phyloP scores from a whole-genome alignment of 2,888 invertebrate genomes.

The Bombylius discolor region DNA sequence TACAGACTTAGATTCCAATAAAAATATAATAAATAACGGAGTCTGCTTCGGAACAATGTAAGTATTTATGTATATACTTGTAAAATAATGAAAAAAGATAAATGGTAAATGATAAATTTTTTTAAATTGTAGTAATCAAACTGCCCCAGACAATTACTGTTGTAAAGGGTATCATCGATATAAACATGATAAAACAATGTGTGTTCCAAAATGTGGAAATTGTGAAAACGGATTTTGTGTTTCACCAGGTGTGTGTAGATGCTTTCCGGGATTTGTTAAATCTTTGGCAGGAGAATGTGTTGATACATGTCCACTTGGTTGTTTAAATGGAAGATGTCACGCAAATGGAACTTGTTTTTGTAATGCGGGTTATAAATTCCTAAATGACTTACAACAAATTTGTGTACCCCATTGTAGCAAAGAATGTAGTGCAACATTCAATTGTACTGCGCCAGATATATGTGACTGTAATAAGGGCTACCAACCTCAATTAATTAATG shows the following conservation, averaged over 20 bases:
- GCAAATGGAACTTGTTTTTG: constrained; percentile 50
- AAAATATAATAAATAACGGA: too few species aligned
- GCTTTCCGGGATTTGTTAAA: constrained; percentile 29
- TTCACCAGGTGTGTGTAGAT: constrained; percentile 31
- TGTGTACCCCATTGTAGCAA: constrained; percentile 46
- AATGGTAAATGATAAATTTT: too few species aligned
- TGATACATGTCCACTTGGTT: constrained; percentile 34
- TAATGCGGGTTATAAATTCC: constrained; percentile 42
- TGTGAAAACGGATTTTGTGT: constrained; percentile 35
- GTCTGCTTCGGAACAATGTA: too few species aligned
- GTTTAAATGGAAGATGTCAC: constrained; percentile 50
- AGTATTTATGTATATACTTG: too few species aligned
- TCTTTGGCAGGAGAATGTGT: constrained; percentile 32
- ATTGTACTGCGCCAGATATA: constrained; percentile 27
- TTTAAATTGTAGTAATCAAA: too few species aligned
- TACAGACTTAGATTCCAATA: too few species aligned
- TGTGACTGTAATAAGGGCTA: constrained; percentile 33
- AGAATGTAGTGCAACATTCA: constrained; percentile 27
- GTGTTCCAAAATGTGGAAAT: constrained; percentile 27
- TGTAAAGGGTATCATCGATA: constrained; percentile 57
- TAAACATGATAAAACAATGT: constrained; percentile 38
- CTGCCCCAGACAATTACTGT: constrained; percentile 31
- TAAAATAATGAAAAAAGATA: too few species aligned
- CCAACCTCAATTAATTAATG: constrained; percentile 21
- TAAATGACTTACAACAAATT: constrained; percentile 39